phyloP scores from a whole-genome alignment of 2,113 vertebrate genomes.

The Catagonus wagneri region DNA sequence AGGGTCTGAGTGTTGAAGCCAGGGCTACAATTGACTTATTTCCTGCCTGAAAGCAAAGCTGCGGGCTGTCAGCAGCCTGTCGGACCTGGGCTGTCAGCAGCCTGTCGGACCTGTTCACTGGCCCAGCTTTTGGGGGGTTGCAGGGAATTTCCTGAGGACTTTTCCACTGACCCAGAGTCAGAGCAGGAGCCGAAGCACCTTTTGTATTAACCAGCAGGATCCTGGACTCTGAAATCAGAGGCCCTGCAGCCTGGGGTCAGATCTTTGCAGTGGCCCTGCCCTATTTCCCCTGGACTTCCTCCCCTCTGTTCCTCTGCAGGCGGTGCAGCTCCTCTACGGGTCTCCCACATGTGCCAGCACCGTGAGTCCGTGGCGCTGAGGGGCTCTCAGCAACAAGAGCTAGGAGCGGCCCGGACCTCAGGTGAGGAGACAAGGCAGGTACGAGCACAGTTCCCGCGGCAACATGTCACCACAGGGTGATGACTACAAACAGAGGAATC shows the following conservation, averaged over 20 bases:
- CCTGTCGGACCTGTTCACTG: background rate
- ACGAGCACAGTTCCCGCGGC: background rate
- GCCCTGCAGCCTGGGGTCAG: background rate
- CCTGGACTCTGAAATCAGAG: background rate
- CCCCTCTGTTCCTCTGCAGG: background rate
- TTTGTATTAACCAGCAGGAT: background rate
- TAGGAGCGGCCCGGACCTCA: background rate
- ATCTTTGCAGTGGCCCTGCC: rapidly evolving
- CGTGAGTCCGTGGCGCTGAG: background rate
- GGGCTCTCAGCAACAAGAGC: background rate
- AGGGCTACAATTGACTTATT: background rate
- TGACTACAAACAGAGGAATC: background rate
- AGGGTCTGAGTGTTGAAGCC: background rate
- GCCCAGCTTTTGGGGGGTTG: background rate
- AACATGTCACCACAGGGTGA: background rate
- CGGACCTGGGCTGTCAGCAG: background rate
- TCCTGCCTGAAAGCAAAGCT: background rate
- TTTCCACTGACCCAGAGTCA: background rate
- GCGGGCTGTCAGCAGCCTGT: background rate
- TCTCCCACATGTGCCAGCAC: too few relatives aligned
- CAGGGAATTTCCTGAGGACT: background rate
- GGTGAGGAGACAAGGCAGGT: background rate
- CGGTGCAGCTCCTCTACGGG: rapidly evolving
- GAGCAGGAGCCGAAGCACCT: background rate
- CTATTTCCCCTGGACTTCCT: background rate